Evolutionary conservation across 2,888 invertebrate genomes (phyloP).

Genomic region (Himalopsyche japonica): DNA sequence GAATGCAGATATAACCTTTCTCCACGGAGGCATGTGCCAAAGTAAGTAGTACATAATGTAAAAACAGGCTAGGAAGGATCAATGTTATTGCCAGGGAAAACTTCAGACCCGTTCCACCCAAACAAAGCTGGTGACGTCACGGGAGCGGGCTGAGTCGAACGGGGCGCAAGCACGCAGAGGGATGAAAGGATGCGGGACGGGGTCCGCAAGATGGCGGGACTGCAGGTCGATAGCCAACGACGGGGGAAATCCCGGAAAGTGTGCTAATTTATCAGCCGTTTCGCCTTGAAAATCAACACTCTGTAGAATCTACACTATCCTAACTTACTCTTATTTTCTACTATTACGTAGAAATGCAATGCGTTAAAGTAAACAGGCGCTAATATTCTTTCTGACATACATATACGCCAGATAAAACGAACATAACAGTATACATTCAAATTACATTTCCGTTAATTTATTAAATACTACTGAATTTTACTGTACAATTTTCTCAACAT

Average conservation of each 20-base stretch:
- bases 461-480: too few relatives aligned
- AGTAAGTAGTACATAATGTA: not conserved
- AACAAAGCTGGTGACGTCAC: not conserved
- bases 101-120: not conserved
- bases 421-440: too few relatives aligned
- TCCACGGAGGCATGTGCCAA: not conserved
- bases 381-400: too few relatives aligned
- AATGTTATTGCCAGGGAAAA: not conserved
- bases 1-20: not conserved
- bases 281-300: not conserved
- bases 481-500: too few relatives aligned
- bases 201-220: not conserved
- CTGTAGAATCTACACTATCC: not conserved
- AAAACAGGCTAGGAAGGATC: not conserved
- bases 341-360: too few relatives aligned
- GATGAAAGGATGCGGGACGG: not conserved
- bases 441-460: too few relatives aligned
- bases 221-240: not conserved
- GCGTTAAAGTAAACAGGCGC: too few relatives aligned
- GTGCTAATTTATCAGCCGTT: not conserved
- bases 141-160: not conserved
- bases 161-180: not conserved
- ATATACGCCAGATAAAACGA: too few relatives aligned
- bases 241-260: not conserved
- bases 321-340: too few relatives aligned